Evolutionary conservation across 1,140 invertebrate species (phyloP).

Genomic region (Branchinecta lindahli): DNA sequence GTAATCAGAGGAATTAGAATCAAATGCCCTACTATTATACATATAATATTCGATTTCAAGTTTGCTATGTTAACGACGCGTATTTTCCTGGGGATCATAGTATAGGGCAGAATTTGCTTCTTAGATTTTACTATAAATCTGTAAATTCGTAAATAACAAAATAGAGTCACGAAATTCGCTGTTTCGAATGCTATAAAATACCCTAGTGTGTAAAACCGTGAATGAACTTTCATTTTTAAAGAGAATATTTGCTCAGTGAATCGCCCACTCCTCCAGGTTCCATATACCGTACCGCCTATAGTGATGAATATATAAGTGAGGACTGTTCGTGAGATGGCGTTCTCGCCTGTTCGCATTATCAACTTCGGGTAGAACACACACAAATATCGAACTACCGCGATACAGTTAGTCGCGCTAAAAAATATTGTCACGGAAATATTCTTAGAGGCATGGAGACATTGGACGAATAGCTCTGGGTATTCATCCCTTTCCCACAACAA

Average conservation of each 20-base stretch:
- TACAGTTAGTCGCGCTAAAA: background rate
- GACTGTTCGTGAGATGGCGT: background rate
- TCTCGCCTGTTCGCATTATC: background rate
- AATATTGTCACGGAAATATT: background rate
- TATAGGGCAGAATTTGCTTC: background rate
- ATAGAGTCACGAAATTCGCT: background rate
- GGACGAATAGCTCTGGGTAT: background rate
- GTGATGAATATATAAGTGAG: too few relatives aligned
- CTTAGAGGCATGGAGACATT: background rate
- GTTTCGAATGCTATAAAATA: background rate
- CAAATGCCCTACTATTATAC: background rate
- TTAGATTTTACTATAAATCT: background rate
- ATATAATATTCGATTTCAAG: background rate
- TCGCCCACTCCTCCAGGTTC: background rate
- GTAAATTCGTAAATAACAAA: background rate
- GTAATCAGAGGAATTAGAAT: background rate
- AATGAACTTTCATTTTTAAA: background rate
- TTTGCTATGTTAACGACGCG: background rate
- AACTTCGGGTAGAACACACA: background rate
- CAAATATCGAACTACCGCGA: background rate
- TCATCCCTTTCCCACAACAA: background rate
- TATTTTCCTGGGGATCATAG: background rate
- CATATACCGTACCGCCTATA: too few relatives aligned
- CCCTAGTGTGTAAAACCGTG: background rate
- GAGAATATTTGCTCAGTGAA: background rate